Percentiles rank a stretch among this genome's conserved stretches.
phyloP scores from a whole-genome alignment of 2,888 invertebrate genomes.

The Agonum fuliginosum region DNA sequence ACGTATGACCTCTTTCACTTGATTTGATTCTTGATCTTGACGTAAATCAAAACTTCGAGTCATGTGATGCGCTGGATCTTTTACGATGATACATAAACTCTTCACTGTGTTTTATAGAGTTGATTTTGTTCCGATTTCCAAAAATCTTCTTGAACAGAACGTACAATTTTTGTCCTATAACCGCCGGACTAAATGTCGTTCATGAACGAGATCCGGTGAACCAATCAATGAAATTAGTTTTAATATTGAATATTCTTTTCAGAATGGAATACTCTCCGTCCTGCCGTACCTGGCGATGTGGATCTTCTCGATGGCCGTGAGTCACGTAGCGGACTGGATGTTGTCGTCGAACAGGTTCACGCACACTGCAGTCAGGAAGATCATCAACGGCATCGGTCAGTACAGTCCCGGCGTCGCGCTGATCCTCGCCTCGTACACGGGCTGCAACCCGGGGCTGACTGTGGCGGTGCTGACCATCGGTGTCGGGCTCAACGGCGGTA shows the following conservation, averaged over 20 bases:
- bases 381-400: slow-evolving; percentile 91
- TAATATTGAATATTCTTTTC: too few relatives aligned
- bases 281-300: slow-evolving; percentile 94
- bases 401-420: slow-evolving; percentile 88
- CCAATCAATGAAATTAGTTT: too few relatives aligned
- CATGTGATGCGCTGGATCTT: too few relatives aligned
- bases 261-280: slow-evolving; percentile 90
- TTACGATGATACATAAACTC: too few relatives aligned
- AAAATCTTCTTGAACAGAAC: too few relatives aligned
- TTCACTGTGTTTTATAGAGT: too few relatives aligned
- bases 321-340: slow-evolving; percentile 90
- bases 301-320: slow-evolving; percentile 90
- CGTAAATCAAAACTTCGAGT: too few relatives aligned
- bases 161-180: too few relatives aligned
- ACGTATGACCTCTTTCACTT: slow-evolving; percentile 3
- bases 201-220: too few relatives aligned
- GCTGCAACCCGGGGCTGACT: slow-evolving; percentile 86
- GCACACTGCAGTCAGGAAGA: slow-evolving; percentile 86
- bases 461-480: slow-evolving; percentile 87
- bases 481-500: slow-evolving; percentile 91
- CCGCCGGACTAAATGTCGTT: too few relatives aligned
- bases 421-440: slow-evolving; percentile 88
- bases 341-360: slow-evolving; percentile 83
- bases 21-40: background rate
- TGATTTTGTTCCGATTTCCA: too few relatives aligned